Evolutionary conservation across 1,140 invertebrate genomes (phyloP).

Genomic region (Steinernema khuongi): DNA sequence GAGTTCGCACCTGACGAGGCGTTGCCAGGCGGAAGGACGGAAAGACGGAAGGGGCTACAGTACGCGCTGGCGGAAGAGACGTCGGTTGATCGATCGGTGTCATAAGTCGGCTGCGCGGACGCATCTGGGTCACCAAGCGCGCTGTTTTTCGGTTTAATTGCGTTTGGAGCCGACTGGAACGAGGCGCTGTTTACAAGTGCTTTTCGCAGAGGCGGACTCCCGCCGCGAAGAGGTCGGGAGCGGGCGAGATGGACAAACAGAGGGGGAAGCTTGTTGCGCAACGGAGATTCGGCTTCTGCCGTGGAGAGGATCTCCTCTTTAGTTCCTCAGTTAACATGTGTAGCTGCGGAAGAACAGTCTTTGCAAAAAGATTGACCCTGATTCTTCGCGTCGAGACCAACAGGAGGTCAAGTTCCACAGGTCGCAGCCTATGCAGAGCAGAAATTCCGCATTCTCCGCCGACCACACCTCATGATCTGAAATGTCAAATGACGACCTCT

Average conservation of each 20-base stretch:
- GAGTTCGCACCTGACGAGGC: conserved; percentile 1
- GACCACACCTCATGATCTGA: too few relatives aligned
- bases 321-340: too few relatives aligned
- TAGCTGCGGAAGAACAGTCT: too few relatives aligned
- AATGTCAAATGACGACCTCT: too few relatives aligned
- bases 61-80: background rate
- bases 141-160: conserved; percentile 14
- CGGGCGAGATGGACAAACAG: background rate
- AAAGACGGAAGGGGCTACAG: background rate
- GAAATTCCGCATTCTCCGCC: too few relatives aligned
- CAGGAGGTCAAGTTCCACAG: too few relatives aligned
- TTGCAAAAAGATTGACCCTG: too few relatives aligned
- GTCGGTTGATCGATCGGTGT: background rate
- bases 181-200: background rate
- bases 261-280: background rate
- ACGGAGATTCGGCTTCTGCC: background rate
- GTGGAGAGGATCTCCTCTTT: too few relatives aligned
- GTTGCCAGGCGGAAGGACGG: background rate
- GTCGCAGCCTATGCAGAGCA: too few relatives aligned
- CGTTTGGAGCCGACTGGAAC: background rate
- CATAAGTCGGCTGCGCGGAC: background rate
- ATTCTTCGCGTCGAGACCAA: too few relatives aligned
- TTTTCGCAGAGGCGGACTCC: background rate
- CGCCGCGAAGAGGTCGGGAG: background rate
- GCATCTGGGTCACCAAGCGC: background rate